A percentile compares a stretch with the other conserved stretches of the same genome.
These are phyloP conservation scores for Epizoanthus rinbou DNA, from an alignment of 92 coral and sea anemone species.

Conservation along the genomic window DNA sequence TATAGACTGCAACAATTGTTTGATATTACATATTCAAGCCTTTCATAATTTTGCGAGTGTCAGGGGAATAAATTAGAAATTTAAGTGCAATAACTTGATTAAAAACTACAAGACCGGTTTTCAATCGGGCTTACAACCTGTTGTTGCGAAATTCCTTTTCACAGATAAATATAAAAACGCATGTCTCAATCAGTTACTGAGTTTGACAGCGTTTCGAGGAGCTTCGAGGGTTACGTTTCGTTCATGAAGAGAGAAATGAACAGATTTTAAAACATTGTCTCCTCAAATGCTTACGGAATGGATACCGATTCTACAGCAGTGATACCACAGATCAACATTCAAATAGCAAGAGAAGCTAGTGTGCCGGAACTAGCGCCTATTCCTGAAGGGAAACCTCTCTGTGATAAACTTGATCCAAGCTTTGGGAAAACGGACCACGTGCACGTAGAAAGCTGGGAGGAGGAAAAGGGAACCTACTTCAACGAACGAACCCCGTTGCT, in stretches of 20 bases:
- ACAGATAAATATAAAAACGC: not conserved
- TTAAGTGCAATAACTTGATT: not conserved
- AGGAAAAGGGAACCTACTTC: not conserved
- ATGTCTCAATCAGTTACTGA: not conserved
- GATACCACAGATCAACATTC: conserved; percentile 2
- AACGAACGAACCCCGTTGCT: not conserved
- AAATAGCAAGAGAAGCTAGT: not conserved
- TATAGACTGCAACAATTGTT: too few species aligned
- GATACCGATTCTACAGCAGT: not conserved
- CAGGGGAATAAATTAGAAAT: too few species aligned
- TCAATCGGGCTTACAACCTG: not conserved
- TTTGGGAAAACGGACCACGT: not conserved
- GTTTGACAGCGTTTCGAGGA: too few species aligned
- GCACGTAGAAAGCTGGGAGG: not conserved
- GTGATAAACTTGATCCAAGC: not conserved
- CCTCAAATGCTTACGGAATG: not conserved
- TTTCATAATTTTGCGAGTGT: too few species aligned
- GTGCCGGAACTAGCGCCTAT: conserved; percentile 6
- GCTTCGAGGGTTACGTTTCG: not conserved
- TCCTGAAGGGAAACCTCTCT: conserved; percentile 16
- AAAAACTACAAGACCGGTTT: conserved; percentile 20
- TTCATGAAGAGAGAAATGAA: not conserved
- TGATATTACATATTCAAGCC: too few species aligned
- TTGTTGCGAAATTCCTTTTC: conserved; percentile 3
- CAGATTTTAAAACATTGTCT: not conserved